Evolutionary conservation across 2,888 invertebrate genomes (phyloP), one percentile per base, ranked within the genome.

Genomic region (Sepioteuthis lessoniana): DNA sequence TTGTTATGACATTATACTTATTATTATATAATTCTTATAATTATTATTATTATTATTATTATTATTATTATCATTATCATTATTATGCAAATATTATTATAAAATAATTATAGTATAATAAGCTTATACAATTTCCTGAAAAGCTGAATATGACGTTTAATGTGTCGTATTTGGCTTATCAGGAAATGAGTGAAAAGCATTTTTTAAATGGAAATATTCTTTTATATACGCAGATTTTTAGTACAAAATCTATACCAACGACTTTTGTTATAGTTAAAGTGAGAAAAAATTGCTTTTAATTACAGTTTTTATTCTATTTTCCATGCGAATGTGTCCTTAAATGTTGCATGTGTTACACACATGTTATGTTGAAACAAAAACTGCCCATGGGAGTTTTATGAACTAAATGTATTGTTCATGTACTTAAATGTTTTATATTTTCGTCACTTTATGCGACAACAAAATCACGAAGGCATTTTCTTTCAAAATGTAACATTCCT

Each of bases 221-320:
- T 13, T 47, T 50, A 19, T 50, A 19, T 50, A 50, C 21, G 21
- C 19, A 21, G 3, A 21, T 0, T 50, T 50, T 50, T 50, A 50
- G 21, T 50, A 50, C 50, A 50, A 50, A 50, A 76, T n/a, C 7
- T 8, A 76, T n/a, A 76, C 31, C n/a, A 76, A 76, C 31, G 10
- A 76, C 0, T 31, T 76, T 76, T 19, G 16, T 76, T 8, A 31
- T 76, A 16, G 8, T 76, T 76, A n/a, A 76, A 76, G 76, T n/a
- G 76, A 19, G 76, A 76, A n/a, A 76, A 50, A 10, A 76, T 76
- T 76, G 76, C n/a, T 76, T 76, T 76, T 76, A 76, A n/a, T 76
- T 76, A 76, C 76, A 76, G n/a, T 31, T 60, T 60, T 76, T 76
- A 76, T 76, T 76, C n/a, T n/a, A 76, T 76, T 76, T 76, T 76